These are phyloP conservation scores for Pangasius krempfi DNA, from an alignment of 2,797 vertebrate genomes.

Conservation along the genomic window DNA sequence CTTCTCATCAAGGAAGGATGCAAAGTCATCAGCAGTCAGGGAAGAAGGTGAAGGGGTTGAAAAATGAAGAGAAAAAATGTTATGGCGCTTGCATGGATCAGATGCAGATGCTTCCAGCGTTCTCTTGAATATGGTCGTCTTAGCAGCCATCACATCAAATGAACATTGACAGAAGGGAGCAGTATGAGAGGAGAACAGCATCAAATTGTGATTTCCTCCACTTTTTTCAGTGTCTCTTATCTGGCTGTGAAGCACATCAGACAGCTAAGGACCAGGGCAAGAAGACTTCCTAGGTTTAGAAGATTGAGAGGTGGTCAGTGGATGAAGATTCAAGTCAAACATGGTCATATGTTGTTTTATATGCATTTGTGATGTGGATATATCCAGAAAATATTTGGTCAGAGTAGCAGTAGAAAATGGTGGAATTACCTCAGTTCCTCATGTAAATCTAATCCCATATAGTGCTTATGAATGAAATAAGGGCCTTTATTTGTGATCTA, in stretches of 20 bases:
- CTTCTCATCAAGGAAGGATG: background rate
- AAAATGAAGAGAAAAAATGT: background rate
- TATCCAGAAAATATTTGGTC: background rate
- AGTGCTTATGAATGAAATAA: background rate
- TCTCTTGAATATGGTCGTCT: background rate
- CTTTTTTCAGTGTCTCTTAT: background rate
- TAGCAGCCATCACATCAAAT: background rate
- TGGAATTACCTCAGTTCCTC: background rate
- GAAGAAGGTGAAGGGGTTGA: background rate
- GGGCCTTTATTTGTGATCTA: background rate
- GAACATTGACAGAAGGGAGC: background rate
- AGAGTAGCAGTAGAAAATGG: background rate
- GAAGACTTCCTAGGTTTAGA: background rate
- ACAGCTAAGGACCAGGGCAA: background rate
- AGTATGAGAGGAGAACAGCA: background rate
- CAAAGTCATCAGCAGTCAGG: background rate
- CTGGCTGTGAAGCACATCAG: background rate
- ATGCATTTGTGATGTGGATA: background rate
- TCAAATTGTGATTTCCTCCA: background rate
- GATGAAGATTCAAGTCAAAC: background rate
- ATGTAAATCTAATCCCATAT: background rate
- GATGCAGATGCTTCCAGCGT: background rate
- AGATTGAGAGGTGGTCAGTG: background rate
- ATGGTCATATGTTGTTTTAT: background rate
- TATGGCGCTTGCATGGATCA: background rate